Evolutionary conservation across 2,888 invertebrate genomes (phyloP), one percentile per base, ranked within the genome.

Genomic region (Yponomeuta malinellus): DNA sequence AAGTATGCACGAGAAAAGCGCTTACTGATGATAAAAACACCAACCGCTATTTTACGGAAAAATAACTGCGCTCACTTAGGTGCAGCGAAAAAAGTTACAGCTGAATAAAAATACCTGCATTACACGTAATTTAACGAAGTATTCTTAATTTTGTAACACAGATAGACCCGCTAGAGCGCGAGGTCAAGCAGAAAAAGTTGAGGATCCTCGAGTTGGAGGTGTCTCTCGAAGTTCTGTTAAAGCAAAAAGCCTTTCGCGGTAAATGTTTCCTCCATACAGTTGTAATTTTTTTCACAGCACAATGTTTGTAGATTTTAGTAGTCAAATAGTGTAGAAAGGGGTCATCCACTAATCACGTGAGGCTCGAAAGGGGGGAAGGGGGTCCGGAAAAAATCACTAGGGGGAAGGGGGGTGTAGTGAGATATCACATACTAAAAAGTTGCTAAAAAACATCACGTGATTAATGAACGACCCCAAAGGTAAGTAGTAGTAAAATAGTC

Each of bases 141-240:
- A 75, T 73, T 73, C 69, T 74, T 71, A 68, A 76, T 71, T 73
- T 59, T 43, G 59, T 63, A 63, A 70, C 65, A 78, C 94, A 95
- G 89, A 97, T 98, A 79, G 97, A 97, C 80, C 98, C 98, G 1
- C 94, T 96, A 76, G 97, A 98, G 80, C 94, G 95, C 74, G 96
- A 96, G 79, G 97, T 98, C 76, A 95, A 95, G 82, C 95, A 96
- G 76, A 95, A 97, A 89, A 96, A 96, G 78, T 93, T 95, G 73
- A 96, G 97, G 82, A 96, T 97, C 70, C 92, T 93, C 69, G 95
- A 96, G 85, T 95, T 98, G 96, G 97, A 98, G 83, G 94, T 94
- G 66, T 97, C 97, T 77, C 85, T 97, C 79, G 95, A 96, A 81
- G 94, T 94, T 77, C 93, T 97, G 73, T 95, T 97, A 83, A 96